phyloP scores from a whole-genome alignment of 2,888 invertebrate species.

The Pyrocoelia pectoralis region DNA sequence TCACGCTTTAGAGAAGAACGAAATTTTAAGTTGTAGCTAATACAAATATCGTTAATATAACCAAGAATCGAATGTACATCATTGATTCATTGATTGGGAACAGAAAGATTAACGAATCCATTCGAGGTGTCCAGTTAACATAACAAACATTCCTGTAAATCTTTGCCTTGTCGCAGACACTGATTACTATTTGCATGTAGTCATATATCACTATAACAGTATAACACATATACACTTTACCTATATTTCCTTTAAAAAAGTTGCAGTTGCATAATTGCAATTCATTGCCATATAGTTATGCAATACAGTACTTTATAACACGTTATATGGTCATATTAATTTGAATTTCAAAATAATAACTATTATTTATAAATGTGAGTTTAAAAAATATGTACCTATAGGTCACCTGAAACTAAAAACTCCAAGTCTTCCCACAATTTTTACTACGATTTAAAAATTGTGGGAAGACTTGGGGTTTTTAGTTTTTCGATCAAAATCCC shows the following conservation, averaged over 20 bases:
- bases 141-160: constrained; percentile 50
- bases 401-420: no score
- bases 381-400: no score
- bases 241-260: constrained; percentile 14
- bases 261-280: not conserved
- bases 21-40: not conserved
- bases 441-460: no score
- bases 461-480: no score
- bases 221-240: constrained; percentile 45
- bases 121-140: constrained; percentile 44
- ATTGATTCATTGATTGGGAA: constrained; percentile 38
- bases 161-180: constrained; percentile 47
- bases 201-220: constrained; percentile 46
- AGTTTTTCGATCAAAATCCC: no score
- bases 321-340: no score
- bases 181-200: constrained; percentile 48
- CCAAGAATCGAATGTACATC: no score
- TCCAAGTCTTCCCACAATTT: no score
- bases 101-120: constrained; percentile 35
- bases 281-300: constrained; percentile 1
- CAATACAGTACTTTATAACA: not conserved
- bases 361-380: no score
- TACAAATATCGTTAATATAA: not conserved
- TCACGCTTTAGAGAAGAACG: not conserved
- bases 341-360: no score